These are phyloP conservation scores for Plutella xylostella DNA, from an alignment of 2,888 invertebrate genomes.

Conservation along the genomic window DNA sequence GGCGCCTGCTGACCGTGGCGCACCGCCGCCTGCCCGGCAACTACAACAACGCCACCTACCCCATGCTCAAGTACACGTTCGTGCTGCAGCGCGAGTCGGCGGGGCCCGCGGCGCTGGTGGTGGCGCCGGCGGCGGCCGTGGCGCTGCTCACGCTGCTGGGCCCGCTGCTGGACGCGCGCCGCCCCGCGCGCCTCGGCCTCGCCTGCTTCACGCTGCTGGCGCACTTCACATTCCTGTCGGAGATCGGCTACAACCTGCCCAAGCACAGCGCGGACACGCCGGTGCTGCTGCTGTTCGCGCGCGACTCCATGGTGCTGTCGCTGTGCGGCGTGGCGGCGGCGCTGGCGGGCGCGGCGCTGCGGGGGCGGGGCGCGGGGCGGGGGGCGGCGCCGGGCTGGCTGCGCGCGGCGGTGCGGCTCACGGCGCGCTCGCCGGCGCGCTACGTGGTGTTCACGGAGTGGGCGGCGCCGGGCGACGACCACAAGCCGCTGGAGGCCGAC, in stretches of 20 bases:
- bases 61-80: constrained; percentile 69
- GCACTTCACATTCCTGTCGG: constrained; percentile 70
- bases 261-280: constrained; percentile 71
- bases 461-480: constrained; percentile 39
- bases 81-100: constrained; percentile 68
- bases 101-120: constrained; percentile 64
- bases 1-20: constrained; percentile 61
- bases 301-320: constrained; percentile 56
- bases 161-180: constrained; percentile 67
- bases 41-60: constrained; percentile 71
- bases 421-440: constrained; percentile 42
- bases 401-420: constrained; percentile 33
- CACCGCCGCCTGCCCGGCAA: constrained; percentile 55
- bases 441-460: constrained; percentile 58
- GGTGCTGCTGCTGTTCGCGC: constrained; percentile 55
- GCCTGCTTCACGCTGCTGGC: constrained; percentile 71
- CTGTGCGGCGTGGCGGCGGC: constrained; percentile 43
- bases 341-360: constrained; percentile 35
- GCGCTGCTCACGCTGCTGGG: constrained; percentile 69
- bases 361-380: constrained; percentile 28
- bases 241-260: constrained; percentile 71
- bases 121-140: constrained; percentile 67
- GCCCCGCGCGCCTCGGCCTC: constrained; percentile 66
- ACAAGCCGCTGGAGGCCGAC: constrained; percentile 29
- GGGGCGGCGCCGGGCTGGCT: constrained; percentile 45